Conservation (phyloP, 1,140 invertebrate species). For the Gerris buenoi region DNA sequence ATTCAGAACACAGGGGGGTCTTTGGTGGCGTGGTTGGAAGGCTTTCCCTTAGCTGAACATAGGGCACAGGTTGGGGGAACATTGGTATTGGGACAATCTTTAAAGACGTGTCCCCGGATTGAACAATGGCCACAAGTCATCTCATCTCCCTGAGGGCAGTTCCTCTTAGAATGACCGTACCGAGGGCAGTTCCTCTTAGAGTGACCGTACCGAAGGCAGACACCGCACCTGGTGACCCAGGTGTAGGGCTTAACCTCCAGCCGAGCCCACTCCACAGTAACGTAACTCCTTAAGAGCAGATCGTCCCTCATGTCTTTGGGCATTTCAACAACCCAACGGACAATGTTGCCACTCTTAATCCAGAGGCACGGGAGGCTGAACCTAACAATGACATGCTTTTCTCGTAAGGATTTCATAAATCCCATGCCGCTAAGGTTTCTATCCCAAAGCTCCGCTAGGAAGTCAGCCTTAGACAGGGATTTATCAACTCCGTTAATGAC, state of each 20-base stretch:
- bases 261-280: background rate
- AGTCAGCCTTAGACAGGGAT: background rate
- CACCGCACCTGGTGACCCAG: background rate
- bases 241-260: background rate
- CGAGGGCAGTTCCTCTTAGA: background rate
- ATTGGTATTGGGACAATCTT: background rate
- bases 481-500: background rate
- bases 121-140: background rate
- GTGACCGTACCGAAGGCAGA: background rate
- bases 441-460: background rate
- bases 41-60: background rate
- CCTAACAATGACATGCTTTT: background rate
- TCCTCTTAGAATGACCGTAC: background rate
- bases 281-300: too few relatives aligned
- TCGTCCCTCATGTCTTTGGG: background rate
- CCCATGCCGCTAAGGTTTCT: too few relatives aligned
- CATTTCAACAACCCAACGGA: background rate
- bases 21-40: background rate
- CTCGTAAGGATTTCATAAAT: too few relatives aligned
- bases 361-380: background rate
- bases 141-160: background rate
- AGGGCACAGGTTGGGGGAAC: background rate
- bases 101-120: background rate
- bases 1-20: background rate
- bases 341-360: background rate